Conservation (phyloP, 2,888 invertebrate genomes). For the Leptopilina myrica region DNA sequence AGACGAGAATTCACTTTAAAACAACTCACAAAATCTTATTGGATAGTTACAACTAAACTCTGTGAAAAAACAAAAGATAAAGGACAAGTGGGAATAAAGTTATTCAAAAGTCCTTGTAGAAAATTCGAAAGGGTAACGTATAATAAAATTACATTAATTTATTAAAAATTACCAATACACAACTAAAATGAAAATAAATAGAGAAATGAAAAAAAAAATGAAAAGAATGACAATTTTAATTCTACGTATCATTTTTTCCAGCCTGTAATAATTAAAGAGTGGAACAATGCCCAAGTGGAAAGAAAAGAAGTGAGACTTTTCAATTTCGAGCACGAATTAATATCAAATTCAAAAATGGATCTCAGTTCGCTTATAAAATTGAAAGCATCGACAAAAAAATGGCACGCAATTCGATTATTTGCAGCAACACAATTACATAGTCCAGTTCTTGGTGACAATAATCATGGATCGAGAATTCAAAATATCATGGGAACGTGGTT, state of each 20-base stretch:
- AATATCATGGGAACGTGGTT: constrained; percentile 68
- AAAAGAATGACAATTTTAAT: background rate
- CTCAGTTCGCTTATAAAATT: constrained; percentile 71
- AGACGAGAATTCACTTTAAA: background rate
- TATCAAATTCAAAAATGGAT: constrained; percentile 62
- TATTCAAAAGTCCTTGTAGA: constrained; percentile 29
- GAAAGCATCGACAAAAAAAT: constrained; percentile 62
- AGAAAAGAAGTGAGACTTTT: constrained; percentile 57
- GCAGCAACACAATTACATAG: constrained; percentile 68
- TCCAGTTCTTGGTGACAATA: constrained; percentile 75
- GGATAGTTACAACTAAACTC: constrained; percentile 54
- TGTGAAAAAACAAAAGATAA: constrained; percentile 44
- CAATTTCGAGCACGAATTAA: constrained; percentile 60
- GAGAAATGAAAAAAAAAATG: background rate
- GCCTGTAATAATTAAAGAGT: constrained; percentile 59
- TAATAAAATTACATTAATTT: background rate
- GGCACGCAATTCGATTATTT: constrained; percentile 73
- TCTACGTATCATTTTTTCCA: constrained; percentile 48
- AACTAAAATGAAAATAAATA: no score
- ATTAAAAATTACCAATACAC: no score
- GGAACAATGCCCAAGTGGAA: constrained; percentile 57
- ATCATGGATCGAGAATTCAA: constrained; percentile 70
- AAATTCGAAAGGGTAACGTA: constrained; percentile 41
- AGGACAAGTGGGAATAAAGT: constrained; percentile 39
- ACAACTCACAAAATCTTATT: constrained; percentile 45